Conservation (phyloP, 2,113 vertebrate genomes). For the Patagioenas fasciata region DNA sequence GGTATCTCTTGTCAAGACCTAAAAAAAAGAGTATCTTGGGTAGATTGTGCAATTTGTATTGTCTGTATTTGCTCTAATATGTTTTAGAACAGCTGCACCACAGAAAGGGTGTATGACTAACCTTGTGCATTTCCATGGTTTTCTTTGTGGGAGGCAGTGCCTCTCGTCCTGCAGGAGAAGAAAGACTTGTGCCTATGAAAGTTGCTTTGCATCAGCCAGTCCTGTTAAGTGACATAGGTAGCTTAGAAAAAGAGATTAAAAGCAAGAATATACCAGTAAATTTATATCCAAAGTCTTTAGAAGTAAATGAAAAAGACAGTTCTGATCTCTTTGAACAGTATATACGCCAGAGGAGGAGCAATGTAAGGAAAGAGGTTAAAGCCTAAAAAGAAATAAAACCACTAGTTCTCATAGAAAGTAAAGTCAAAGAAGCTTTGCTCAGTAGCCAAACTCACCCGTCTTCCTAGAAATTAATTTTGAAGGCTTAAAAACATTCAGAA, state of each 20-base stretch:
- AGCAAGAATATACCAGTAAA: not conserved
- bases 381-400: not conserved
- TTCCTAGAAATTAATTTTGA: not conserved
- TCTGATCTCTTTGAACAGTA: not conserved
- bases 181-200: not conserved
- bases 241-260: not conserved
- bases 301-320: not conserved
- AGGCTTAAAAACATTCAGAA: not conserved
- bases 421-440: not conserved
- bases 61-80: not conserved
- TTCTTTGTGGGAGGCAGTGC: not conserved
- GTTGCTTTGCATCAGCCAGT: not conserved
- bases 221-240: not conserved
- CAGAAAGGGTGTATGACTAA: not conserved
- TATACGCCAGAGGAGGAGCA: not conserved
- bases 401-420: not conserved
- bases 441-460: not conserved
- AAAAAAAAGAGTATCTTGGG: not conserved
- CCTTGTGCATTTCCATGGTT: not conserved
- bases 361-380: not conserved
- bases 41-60: fast-evolving
- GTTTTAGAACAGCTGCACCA: not conserved
- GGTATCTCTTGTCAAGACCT: not conserved
- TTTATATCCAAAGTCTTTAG: not conserved
- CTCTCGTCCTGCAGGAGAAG: not conserved